Evolutionary conservation across 2,888 invertebrate genomes (phyloP).

Genomic region (Himalopsyche anomala): DNA sequence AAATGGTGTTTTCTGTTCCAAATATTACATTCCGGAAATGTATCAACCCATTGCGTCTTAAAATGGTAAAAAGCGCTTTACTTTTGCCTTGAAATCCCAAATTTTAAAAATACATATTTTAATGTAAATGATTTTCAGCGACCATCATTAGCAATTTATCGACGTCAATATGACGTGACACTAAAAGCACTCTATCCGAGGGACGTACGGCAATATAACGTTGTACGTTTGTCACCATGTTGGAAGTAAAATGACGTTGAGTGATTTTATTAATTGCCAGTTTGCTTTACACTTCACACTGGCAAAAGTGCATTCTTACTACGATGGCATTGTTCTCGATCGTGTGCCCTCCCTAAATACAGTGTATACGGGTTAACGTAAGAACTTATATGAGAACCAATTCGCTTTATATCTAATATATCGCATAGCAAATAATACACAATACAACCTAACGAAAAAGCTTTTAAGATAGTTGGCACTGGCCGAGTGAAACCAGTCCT

Average conservation of each 20-base stretch:
- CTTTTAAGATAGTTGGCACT: no score
- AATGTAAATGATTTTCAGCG: neutral
- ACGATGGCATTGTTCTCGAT: neutral
- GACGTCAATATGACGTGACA: neutral
- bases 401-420: no score
- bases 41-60: no score
- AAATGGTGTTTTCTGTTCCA: no score
- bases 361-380: no score
- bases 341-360: neutral
- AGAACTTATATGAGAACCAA: no score
- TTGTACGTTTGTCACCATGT: neutral
- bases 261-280: slow-evolving; percentile 12
- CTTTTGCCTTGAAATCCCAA: no score
- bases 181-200: slow-evolving; percentile 3
- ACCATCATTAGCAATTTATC: neutral
- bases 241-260: slow-evolving; percentile 14
- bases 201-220: neutral
- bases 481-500: no score
- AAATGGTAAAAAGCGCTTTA: no score
- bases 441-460: no score
- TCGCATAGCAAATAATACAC: no score
- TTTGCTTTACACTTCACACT: neutral
- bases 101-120: neutral
- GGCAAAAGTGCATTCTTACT: neutral
- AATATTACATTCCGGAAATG: no score